These are phyloP conservation scores for Graphium colonna DNA, from an alignment of 2,888 invertebrate species.

Conservation along the genomic window DNA sequence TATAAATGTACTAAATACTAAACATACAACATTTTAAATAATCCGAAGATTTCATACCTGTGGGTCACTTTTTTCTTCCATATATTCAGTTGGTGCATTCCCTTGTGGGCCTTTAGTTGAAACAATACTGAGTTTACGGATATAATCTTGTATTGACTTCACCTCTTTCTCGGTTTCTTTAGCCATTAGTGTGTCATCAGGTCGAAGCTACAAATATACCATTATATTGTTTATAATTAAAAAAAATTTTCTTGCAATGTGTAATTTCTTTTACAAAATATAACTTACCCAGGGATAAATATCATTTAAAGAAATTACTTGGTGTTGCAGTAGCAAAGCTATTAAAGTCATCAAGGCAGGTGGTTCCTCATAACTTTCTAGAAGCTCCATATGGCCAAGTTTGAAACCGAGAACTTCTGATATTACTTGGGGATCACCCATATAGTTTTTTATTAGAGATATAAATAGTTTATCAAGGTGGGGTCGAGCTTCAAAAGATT, in stretches of 20 bases:
- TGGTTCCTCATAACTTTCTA: slow-evolving; percentile 83
- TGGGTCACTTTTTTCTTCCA: slow-evolving; percentile 85
- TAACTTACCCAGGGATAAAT: slow-evolving; percentile 93
- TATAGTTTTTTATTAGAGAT: slow-evolving; percentile 90
- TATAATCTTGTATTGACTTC: slow-evolving; percentile 91
- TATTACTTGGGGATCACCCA: slow-evolving; percentile 89
- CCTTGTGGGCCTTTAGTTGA: slow-evolving; percentile 90
- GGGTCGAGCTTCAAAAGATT: slow-evolving; percentile 95
- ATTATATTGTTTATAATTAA: no score
- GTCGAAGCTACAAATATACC: slow-evolving; percentile 82
- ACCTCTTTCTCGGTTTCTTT: slow-evolving; percentile 91
- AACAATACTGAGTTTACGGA: slow-evolving; percentile 91
- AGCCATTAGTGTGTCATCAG: slow-evolving; percentile 90
- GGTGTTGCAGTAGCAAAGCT: slow-evolving; percentile 93
- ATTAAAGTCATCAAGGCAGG: slow-evolving; percentile 93
- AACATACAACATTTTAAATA: no score
- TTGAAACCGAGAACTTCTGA: slow-evolving; percentile 98
- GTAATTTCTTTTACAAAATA: not conserved
- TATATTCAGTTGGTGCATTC: slow-evolving; percentile 81
- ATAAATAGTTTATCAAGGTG: slow-evolving; percentile 90
- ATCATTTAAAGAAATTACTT: slow-evolving; percentile 91
- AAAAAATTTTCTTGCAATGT: not conserved
- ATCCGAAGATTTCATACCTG: slow-evolving; percentile 66
- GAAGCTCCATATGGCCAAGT: slow-evolving; percentile 84
- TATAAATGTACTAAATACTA: no score